Evolutionary conservation across 2,113 vertebrate genomes (phyloP).

Genomic region (Holacanthus passer): DNA sequence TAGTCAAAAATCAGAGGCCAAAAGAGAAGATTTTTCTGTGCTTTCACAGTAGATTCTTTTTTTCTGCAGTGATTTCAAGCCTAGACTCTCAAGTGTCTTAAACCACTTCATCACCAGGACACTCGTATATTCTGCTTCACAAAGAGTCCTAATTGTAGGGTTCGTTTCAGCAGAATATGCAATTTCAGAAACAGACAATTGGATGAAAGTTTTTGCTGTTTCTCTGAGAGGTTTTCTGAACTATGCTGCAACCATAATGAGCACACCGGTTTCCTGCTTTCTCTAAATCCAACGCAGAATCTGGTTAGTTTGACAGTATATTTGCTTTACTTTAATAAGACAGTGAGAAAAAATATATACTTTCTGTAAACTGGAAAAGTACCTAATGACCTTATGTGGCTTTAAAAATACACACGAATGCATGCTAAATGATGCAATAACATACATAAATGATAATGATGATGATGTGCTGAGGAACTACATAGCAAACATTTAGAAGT

Average conservation of each 20-base stretch:
- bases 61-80: neutral
- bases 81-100: neutral
- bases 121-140: neutral
- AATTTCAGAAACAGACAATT: constrained; percentile 16
- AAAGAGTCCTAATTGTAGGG: neutral
- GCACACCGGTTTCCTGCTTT: neutral
- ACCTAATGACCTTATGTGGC: neutral
- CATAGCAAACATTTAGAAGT: constrained; percentile 14
- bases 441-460: neutral
- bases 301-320: neutral
- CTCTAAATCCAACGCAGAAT: neutral
- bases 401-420: neutral
- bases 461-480: constrained; percentile 17
- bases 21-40: neutral
- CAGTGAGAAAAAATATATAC: neutral
- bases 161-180: neutral
- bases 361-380: neutral
- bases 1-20: neutral
- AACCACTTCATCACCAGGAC: neutral
- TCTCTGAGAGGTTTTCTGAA: neutral
- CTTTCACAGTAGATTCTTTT: neutral
- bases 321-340: too few species aligned
- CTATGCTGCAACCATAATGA: neutral
- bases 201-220: neutral
- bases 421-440: constrained; percentile 3